Percentiles rank a stretch among this genome's conserved stretches.
Conservation (phyloP, 2,797 vertebrate genomes). For the Lithobates sylvaticus region DNA sequence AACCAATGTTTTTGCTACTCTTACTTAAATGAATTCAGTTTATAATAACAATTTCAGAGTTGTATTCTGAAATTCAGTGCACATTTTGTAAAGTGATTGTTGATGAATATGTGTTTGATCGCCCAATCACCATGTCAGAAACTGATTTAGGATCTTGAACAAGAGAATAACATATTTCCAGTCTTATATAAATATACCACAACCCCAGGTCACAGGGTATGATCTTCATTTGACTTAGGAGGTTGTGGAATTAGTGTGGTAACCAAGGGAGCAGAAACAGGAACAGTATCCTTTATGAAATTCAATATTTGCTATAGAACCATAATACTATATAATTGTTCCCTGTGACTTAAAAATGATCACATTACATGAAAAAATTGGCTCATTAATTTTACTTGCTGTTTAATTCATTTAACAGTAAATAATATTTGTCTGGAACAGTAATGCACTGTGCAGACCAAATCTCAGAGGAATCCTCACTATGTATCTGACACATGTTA, state of each 20-base stretch:
- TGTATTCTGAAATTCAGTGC: neutral
- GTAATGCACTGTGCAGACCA: conserved; percentile 63
- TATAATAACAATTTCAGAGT: neutral
- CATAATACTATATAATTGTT: conserved; percentile 47
- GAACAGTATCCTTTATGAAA: conserved; percentile 18
- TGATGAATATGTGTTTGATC: conserved; percentile 9
- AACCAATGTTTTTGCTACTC: neutral
- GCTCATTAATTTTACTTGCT: conserved; percentile 62
- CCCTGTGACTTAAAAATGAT: neutral
- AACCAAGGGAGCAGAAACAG: neutral
- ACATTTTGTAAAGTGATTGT: conserved; percentile 23
- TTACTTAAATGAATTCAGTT: conserved; percentile 5
- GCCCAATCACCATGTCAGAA: conserved; percentile 1
- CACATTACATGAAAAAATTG: conserved; percentile 58
- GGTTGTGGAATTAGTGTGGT: neutral
- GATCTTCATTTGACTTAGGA: neutral
- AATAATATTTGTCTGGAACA: conserved; percentile 65
- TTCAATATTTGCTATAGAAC: conserved; percentile 40
- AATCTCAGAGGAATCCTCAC: conserved; percentile 62
- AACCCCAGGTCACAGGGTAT: neutral
- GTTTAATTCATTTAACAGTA: conserved; percentile 65
- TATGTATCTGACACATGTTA: conserved; percentile 66
- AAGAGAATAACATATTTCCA: conserved; percentile 16
- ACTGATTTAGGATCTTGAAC: conserved; percentile 9
- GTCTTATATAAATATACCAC: conserved; percentile 18